These are phyloP conservation scores for Meteorus cinctellus DNA, from an alignment of 2,888 invertebrate species.

Conservation along the genomic window DNA sequence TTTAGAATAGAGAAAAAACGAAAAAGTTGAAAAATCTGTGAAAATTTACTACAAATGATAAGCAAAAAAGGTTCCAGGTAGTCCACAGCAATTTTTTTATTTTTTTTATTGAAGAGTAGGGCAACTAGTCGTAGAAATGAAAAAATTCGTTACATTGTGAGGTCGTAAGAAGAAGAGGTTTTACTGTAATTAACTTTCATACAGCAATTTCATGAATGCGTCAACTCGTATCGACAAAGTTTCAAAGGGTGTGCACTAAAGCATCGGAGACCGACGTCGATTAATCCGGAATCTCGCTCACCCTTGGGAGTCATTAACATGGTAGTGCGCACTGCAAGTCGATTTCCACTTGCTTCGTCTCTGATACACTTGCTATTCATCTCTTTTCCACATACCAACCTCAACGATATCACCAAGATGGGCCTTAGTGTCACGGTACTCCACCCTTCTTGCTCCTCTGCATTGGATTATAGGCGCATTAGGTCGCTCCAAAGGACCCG, in stretches of 20 bases:
- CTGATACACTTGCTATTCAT: constrained; percentile 32
- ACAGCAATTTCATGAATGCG: constrained; percentile 6
- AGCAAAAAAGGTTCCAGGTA: too few relatives aligned
- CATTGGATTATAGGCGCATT: constrained; percentile 69
- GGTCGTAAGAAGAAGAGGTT: neutral
- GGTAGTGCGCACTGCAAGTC: constrained; percentile 40
- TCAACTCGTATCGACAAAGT: constrained; percentile 10
- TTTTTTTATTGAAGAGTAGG: too few relatives aligned
- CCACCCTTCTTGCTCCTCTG: constrained; percentile 48
- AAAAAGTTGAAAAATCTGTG: too few relatives aligned
- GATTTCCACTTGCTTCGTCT: constrained; percentile 37
- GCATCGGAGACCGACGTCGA: constrained; percentile 58
- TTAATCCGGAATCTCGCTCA: constrained; percentile 65
- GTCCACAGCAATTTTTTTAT: too few relatives aligned
- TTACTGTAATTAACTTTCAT: neutral
- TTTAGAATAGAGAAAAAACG: too few relatives aligned
- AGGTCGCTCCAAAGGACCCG: constrained; percentile 67
- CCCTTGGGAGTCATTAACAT: constrained; percentile 67
- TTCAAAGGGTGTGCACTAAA: constrained; percentile 26
- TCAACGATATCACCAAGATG: constrained; percentile 55
- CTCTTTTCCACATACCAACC: constrained; percentile 53
- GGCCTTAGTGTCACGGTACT: constrained; percentile 22
- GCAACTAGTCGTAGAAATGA: too few relatives aligned
- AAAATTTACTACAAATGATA: too few relatives aligned
- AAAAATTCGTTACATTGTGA: too few relatives aligned